phyloP scores from a whole-genome alignment of 53 echinoderm and acorn worm genomes.

The Astropecten irregularis region DNA sequence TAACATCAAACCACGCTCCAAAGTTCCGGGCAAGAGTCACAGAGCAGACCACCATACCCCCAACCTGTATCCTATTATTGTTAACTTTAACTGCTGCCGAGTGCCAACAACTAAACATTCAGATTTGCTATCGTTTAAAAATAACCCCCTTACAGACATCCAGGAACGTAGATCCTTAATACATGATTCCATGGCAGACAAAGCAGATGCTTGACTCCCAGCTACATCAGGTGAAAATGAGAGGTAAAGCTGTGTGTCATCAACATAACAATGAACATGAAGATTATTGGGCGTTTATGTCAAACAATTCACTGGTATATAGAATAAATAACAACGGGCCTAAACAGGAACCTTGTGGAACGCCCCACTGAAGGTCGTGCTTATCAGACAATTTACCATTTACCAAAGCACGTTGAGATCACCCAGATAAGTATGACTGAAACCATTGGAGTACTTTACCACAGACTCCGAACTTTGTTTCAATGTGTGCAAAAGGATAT shows the following conservation, averaged over 20 bases:
- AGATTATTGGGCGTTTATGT: not conserved
- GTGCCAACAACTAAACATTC: not conserved
- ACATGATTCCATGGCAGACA: not conserved
- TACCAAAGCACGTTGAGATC: no score
- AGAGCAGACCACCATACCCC: not conserved
- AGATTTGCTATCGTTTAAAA: no score
- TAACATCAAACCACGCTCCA: slow-evolving; percentile 1
- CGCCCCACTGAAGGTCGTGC: not conserved
- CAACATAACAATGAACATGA: not conserved
- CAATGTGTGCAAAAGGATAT: not conserved
- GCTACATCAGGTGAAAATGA: not conserved
- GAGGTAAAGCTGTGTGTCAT: not conserved
- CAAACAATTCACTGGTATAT: not conserved
- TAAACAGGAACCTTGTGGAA: slow-evolving; percentile 3
- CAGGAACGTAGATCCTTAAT: not conserved
- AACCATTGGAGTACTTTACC: not conserved
- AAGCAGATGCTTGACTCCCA: not conserved
- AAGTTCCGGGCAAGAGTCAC: not conserved
- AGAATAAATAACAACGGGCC: not conserved
- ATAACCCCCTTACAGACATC: not conserved
- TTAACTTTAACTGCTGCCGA: not conserved
- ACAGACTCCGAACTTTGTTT: not conserved
- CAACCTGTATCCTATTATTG: not conserved
- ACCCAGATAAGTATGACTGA: not conserved
- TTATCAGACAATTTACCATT: not conserved